Conservation (phyloP, 2,797 vertebrate genomes). For the Gypaetus barbatus region DNA sequence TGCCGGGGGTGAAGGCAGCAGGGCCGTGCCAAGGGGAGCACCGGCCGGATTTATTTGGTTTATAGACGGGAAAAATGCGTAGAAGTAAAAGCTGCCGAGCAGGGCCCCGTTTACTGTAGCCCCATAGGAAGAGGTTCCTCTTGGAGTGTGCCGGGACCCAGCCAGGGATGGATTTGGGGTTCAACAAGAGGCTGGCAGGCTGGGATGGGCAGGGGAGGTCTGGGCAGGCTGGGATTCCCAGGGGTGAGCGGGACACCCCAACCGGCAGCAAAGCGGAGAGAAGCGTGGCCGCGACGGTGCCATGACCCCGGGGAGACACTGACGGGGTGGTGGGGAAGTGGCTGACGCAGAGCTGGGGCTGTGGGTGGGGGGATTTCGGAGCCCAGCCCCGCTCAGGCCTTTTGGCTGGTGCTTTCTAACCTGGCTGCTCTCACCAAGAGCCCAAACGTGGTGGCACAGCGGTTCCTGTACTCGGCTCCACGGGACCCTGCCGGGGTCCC, state of each 20-base stretch:
- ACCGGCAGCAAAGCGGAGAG: background rate
- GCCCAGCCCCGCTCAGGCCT: background rate
- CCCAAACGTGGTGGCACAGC: background rate
- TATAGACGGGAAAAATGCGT: background rate
- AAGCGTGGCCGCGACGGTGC: rapidly evolving
- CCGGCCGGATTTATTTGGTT: background rate
- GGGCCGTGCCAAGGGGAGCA: background rate
- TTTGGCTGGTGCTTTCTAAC: background rate
- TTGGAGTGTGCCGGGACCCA: rapidly evolving
- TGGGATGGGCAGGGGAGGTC: background rate
- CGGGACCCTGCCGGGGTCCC: background rate
- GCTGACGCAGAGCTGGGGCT: rapidly evolving
- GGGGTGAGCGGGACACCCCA: background rate
- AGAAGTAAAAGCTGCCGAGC: background rate
- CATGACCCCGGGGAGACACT: background rate
- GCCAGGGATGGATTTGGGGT: background rate
- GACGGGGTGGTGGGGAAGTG: background rate
- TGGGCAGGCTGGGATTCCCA: background rate
- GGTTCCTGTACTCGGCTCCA: background rate
- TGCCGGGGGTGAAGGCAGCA: background rate
- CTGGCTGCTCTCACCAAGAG: background rate
- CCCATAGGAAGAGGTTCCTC: background rate
- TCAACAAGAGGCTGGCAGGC: background rate
- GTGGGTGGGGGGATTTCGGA: background rate
- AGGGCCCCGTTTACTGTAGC: rapidly evolving